Conservation (phyloP, 2,888 invertebrate genomes). For the Artemia sinica region DNA sequence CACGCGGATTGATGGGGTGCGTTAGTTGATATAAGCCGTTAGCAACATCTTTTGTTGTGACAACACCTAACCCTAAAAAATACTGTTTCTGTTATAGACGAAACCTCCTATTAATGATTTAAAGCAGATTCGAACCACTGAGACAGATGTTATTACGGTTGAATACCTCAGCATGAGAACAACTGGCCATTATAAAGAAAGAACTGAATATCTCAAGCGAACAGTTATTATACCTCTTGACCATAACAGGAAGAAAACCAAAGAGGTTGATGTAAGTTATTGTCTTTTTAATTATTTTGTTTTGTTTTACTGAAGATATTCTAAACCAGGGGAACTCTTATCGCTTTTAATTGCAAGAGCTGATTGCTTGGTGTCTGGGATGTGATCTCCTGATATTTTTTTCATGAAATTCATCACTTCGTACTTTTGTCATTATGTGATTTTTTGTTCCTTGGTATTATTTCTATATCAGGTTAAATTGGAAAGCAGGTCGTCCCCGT, state of each 20-base stretch:
- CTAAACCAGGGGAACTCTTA: no score
- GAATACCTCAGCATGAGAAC: slow-evolving; percentile 77
- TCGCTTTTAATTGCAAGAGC: no score
- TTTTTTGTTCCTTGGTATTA: no score
- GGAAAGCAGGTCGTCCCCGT: no score
- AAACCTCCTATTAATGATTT: slow-evolving; percentile 66
- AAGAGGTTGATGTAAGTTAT: slow-evolving; percentile 33
- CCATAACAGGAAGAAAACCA: slow-evolving; percentile 71
- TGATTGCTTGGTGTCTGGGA: no score
- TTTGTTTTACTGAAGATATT: no score
- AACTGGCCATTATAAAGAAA: slow-evolving; percentile 68
- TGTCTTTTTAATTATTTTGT: neutral
- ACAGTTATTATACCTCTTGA: slow-evolving; percentile 86
- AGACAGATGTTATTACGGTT: slow-evolving; percentile 81
- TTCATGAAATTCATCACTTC: no score
- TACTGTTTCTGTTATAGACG: slow-evolving; percentile 32
- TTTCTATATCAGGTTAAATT: no score
- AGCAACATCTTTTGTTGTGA: neutral
- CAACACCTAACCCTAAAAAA: neutral
- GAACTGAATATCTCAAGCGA: slow-evolving; percentile 76
- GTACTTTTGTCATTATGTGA: no score
- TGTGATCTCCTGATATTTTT: no score
- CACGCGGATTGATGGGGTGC: no score
- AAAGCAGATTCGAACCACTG: slow-evolving; percentile 82
- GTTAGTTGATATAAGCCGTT: no score